Evolutionary conservation across 1,140 invertebrate genomes (phyloP), one percentile per base, ranked within the genome.

Genomic region (Matsumurasca onukii): DNA sequence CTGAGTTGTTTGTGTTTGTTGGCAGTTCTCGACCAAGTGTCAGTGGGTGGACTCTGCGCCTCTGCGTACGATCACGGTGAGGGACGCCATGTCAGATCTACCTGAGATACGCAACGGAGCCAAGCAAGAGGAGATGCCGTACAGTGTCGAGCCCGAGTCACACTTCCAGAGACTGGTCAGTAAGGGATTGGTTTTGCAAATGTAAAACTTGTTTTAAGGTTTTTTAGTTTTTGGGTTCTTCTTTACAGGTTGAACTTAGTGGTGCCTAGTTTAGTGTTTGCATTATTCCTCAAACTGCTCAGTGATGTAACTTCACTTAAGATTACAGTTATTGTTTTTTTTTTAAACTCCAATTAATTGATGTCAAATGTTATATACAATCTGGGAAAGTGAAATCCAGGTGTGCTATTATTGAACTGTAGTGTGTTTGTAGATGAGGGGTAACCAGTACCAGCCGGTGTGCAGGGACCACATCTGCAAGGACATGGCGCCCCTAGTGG

Each of bases 381-480:
- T n/a, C n/a, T n/a, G n/a, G n/a, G n/a, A n/a, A n/a, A n/a, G n/a
- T n/a, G n/a, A n/a, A n/a, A n/a, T n/a, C n/a, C n/a, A n/a, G n/a
- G n/a, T n/a, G n/a, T n/a, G n/a, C n/a, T n/a, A n/a, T 45, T 34
- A 17, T 39, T 39, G 17, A 39, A 39, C 34, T 39, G 34, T 39
- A 39, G 17, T 39, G 34, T 39, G 17, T 39, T 39, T 9, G 34
- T 39, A 39, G 81, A 83, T 92, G 30, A 80, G 91, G 73, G 84
- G 85, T 13, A 84, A 83, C 45, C 82, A 87, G 66, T 81, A 83
- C 73, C 81, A 82, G 52, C 79, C 82, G 0, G 79, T 86, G 48
- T 75, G 93, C 13, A 78, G 83, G 5, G 92, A 95, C 78, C 93
- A 96, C 73, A 88, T 94, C 70, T 94, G 91, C 75, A 95, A 94